phyloP scores from a whole-genome alignment of 2,888 invertebrate species.

The Cryptus armator region DNA sequence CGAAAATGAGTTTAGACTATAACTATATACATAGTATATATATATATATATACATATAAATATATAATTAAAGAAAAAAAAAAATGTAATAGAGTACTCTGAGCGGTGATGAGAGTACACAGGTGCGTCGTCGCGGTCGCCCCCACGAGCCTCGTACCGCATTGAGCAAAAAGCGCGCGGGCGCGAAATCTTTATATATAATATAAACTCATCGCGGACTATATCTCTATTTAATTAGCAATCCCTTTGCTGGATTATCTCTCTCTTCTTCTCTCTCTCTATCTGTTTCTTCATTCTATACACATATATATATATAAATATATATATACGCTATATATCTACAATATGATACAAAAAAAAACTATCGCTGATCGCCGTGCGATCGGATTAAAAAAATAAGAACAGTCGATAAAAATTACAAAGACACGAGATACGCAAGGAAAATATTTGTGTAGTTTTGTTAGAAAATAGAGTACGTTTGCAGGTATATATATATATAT shows the following conservation, averaged over 20 bases:
- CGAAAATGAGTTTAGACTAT: slow-evolving; percentile 60
- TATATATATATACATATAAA: slow-evolving; percentile 20
- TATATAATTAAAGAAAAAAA: slow-evolving; percentile 25
- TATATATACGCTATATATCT: slow-evolving; percentile 19
- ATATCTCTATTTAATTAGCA: slow-evolving; percentile 49
- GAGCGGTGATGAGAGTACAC: slow-evolving; percentile 12
- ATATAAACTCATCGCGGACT: slow-evolving; percentile 47
- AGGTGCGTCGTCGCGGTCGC: slow-evolving; percentile 38
- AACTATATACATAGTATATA: slow-evolving; percentile 34
- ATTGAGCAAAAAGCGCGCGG: slow-evolving; percentile 65
- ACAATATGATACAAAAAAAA: slow-evolving; percentile 25
- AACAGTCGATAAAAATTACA: slow-evolving; percentile 21
- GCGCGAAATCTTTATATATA: slow-evolving; percentile 66
- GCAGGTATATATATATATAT: neutral
- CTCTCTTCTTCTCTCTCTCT: slow-evolving; percentile 36
- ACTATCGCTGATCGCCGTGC: slow-evolving; percentile 62
- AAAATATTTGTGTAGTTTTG: slow-evolving; percentile 45
- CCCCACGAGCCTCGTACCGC: slow-evolving; percentile 50
- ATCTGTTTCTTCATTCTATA: slow-evolving; percentile 42
- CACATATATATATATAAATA: slow-evolving; percentile 34
- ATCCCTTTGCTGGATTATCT: slow-evolving; percentile 43
- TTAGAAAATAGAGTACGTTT: slow-evolving; percentile 17
- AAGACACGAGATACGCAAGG: slow-evolving; percentile 7
- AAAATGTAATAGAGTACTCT: slow-evolving; percentile 19
- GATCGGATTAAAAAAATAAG: slow-evolving; percentile 36